Conservation (phyloP, 2,888 invertebrate species). For the Microplitis manilae region DNA sequence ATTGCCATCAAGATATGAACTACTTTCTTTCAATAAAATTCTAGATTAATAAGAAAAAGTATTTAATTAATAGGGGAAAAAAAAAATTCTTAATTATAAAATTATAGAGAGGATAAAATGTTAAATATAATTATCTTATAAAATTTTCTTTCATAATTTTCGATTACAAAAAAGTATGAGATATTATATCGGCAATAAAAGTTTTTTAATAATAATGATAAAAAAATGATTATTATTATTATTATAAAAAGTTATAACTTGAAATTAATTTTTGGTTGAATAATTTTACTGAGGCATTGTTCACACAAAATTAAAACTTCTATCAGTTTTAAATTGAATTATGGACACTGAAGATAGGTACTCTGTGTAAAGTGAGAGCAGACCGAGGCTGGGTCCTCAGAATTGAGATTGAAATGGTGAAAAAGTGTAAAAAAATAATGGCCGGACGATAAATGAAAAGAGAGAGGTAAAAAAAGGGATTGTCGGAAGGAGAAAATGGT, state of each 20-base stretch:
- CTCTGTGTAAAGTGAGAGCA: slow-evolving; percentile 34
- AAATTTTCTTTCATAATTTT: background rate
- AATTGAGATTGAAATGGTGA: background rate
- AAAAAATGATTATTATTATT: background rate
- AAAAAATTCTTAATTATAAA: background rate
- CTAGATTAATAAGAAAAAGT: background rate
- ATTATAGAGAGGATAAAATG: background rate
- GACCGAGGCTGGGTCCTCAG: slow-evolving; percentile 18
- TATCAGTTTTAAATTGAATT: background rate
- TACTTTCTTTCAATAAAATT: background rate
- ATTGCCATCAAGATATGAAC: background rate
- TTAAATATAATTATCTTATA: background rate
- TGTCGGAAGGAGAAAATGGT: slow-evolving; percentile 10
- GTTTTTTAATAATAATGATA: background rate
- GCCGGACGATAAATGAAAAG: slow-evolving; percentile 31
- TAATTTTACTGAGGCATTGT: background rate
- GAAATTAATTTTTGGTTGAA: background rate
- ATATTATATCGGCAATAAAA: background rate
- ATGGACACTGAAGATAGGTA: background rate
- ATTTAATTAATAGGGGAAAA: background rate
- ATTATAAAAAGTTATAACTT: background rate
- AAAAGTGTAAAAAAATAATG: slow-evolving; percentile 3
- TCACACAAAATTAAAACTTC: slow-evolving; percentile 3
- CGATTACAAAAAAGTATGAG: background rate
- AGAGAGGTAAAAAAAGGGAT: background rate